Evolutionary conservation across 1,140 invertebrate species (phyloP).

Genomic region (Bombus ignitus): DNA sequence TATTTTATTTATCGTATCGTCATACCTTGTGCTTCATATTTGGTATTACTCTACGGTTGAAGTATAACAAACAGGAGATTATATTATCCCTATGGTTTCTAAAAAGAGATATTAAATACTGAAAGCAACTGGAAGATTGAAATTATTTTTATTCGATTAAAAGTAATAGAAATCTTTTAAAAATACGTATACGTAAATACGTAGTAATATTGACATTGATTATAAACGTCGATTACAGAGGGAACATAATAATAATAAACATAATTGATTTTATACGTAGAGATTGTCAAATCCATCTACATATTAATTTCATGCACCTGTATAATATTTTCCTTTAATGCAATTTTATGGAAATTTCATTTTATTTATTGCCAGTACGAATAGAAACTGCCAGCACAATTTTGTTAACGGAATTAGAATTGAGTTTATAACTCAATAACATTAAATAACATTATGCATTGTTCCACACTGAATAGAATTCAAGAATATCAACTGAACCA

Average conservation of each 20-base stretch:
- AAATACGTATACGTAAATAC: too few relatives aligned
- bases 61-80: not conserved
- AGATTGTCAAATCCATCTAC: not conserved
- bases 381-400: not conserved
- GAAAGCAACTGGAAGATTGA: too few relatives aligned
- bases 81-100: not conserved
- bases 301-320: not conserved
- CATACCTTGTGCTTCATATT: too few relatives aligned
- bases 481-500: not conserved
- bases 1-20: not conserved
- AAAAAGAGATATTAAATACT: not conserved
- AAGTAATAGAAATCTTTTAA: too few relatives aligned
- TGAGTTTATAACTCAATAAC: not conserved
- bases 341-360: not conserved
- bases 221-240: not conserved
- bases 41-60: too few relatives aligned
- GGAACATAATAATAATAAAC: too few relatives aligned
- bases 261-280: not conserved
- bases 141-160: too few relatives aligned
- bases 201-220: not conserved
- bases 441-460: not conserved
- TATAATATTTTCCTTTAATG: not conserved
- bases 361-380: not conserved
- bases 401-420: not conserved
- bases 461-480: not conserved